Evolutionary conservation across 2,888 invertebrate genomes (phyloP), one percentile per base, ranked within the genome.

Genomic region (Cordylochernes scorpioides): DNA sequence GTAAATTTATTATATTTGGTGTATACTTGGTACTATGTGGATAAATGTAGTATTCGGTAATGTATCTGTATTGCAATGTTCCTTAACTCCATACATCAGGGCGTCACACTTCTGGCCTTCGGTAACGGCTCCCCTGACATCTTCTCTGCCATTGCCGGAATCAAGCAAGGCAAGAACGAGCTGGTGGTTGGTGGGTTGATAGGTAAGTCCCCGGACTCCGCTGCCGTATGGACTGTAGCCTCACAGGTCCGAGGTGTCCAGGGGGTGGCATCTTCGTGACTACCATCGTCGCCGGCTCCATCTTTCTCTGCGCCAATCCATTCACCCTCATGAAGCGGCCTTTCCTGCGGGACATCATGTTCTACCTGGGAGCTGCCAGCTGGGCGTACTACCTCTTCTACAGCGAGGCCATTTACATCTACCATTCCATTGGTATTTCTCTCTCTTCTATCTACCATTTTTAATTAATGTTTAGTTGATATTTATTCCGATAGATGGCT

Each of bases 41-140:
- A n/a, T n/a, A n/a, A n/a, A n/a, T n/a, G n/a, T n/a, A n/a, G n/a
- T n/a, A n/a, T n/a, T n/a, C n/a, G n/a, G n/a, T n/a, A n/a, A n/a
- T n/a, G n/a, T n/a, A n/a, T n/a, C n/a, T n/a, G n/a, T n/a, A n/a
- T n/a, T n/a, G n/a, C n/a, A n/a, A n/a, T n/a, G n/a, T n/a, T n/a
- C 27, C 31, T 34, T 34, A 18, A 34, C 22, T 19, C 8, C 5
- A 27, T 15, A 7, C 9, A 19, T 18, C 32, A 59, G 46, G 69
- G 69, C 4, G 66, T 68, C 5, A 68, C 68, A n/a, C 55, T 69
- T 39, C 46, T 70, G 41, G 67, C 68, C 1, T 65, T 69, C 46
- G 69, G 68, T 12, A 70, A 70, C 46, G 67, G 68, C 25, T 63
- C 68, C 1, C 65, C 69, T 3, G 69, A 70, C 48, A 58, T 70